These are phyloP conservation scores for Scartelaos histophorus DNA, from an alignment of 2,113 vertebrate species.

Conservation along the genomic window DNA sequence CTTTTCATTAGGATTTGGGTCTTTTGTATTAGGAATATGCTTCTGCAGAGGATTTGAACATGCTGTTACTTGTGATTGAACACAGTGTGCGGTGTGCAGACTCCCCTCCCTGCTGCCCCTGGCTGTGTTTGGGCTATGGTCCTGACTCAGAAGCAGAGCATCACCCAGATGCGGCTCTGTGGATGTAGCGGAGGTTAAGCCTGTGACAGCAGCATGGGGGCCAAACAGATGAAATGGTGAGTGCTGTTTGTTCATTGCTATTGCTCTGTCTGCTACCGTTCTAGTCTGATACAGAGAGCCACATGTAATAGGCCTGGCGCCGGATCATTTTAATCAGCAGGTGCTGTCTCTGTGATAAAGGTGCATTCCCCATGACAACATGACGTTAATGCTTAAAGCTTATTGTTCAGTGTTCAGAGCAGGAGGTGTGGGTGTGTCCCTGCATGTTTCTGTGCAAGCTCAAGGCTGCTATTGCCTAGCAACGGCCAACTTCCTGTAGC, in stretches of 20 bases:
- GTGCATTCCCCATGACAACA: not conserved
- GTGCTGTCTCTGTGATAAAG: constrained; percentile 1
- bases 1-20: constrained; percentile 56
- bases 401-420: constrained; percentile 59
- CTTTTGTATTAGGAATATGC: constrained; percentile 56
- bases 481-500: constrained; percentile 44
- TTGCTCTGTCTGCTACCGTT: constrained; percentile 19
- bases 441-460: constrained; percentile 31
- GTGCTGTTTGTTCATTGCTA: constrained; percentile 37
- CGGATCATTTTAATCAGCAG: not conserved
- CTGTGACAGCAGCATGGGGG: constrained; percentile 75
- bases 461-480: constrained; percentile 63
- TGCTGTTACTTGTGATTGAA: constrained; percentile 66
- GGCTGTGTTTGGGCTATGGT: constrained; percentile 67
- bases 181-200: constrained; percentile 66
- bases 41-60: constrained; percentile 57
- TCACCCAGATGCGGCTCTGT: constrained; percentile 64
- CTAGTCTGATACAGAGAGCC: constrained; percentile 10
- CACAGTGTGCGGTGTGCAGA: constrained; percentile 64
- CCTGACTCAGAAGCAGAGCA: constrained; percentile 66
- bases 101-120: constrained; percentile 54
- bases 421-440: constrained; percentile 71
- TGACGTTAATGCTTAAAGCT: constrained; percentile 9
- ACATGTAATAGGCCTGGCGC: constrained; percentile 10
- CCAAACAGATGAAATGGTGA: constrained; percentile 83